Conservation (phyloP, 30 jellyfish, hydroid and myxozoan species). For the Aurelia sp. region DNA sequence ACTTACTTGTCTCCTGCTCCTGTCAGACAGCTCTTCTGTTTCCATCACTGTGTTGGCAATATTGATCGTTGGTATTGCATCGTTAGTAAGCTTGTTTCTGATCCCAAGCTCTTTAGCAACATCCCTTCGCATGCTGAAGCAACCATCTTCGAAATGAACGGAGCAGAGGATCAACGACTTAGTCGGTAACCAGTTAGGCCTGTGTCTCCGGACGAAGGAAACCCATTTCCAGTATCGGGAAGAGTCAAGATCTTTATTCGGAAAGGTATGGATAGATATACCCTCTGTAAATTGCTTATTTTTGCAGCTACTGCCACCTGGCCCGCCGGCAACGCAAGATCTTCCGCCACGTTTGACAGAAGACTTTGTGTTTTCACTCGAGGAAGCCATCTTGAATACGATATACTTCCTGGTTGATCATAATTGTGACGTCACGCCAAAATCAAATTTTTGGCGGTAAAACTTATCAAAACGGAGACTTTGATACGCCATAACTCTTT, state of each 20-base stretch:
- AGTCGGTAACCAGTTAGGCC: background rate
- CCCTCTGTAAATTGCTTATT: background rate
- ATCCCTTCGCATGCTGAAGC: background rate
- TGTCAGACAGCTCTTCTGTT: background rate
- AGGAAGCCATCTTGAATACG: too few relatives aligned
- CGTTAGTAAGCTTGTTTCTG: background rate
- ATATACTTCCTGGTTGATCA: too few relatives aligned
- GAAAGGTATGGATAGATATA: background rate
- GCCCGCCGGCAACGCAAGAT: slow-evolving; percentile 1
- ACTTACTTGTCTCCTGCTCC: background rate
- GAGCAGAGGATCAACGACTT: background rate
- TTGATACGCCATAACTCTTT: too few relatives aligned
- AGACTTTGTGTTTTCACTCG: too few relatives aligned
- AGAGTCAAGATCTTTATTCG: background rate
- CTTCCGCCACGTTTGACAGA: background rate
- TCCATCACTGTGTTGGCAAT: background rate
- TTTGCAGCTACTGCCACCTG: background rate
- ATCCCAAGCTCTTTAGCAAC: background rate
- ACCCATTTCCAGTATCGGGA: background rate
- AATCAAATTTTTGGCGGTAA: too few relatives aligned
- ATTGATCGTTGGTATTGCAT: slow-evolving; percentile 1
- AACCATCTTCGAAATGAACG: background rate
- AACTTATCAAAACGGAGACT: too few relatives aligned
- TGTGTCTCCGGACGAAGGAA: background rate
- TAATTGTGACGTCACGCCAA: too few relatives aligned